phyloP scores from a whole-genome alignment of 2,797 vertebrate species.

The Lepidocolaptes lacrymiger region DNA sequence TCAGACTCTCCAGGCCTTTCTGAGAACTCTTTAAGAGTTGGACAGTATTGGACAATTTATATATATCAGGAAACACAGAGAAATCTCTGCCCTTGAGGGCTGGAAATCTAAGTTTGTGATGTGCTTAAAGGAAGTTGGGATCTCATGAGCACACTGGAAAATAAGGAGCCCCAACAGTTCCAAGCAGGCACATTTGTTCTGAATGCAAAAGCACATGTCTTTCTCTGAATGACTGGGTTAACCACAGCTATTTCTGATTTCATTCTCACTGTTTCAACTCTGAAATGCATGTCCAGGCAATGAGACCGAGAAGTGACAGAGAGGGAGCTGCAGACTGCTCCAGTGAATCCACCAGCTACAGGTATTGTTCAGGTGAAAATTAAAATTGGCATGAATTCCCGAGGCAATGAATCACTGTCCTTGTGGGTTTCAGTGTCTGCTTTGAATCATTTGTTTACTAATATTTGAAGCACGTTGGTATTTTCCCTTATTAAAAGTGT shows the following conservation, averaged over 20 bases:
- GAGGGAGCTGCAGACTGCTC: constrained; percentile 31
- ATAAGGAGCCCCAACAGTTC: background rate
- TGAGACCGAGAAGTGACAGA: background rate
- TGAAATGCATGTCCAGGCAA: constrained; percentile 24
- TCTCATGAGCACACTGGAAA: background rate
- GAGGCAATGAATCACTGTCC: constrained; percentile 23
- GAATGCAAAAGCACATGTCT: background rate
- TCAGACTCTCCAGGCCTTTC: background rate
- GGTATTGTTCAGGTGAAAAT: constrained; percentile 23
- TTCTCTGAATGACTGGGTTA: background rate
- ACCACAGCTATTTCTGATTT: constrained; percentile 51
- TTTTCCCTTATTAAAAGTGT: constrained; percentile 42
- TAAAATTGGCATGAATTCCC: constrained; percentile 3
- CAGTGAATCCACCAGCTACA: background rate
- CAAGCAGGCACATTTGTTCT: background rate
- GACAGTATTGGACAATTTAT: background rate
- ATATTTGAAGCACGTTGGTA: background rate
- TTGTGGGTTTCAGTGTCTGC: constrained; percentile 34
- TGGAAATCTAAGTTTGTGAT: background rate
- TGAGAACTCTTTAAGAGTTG: background rate
- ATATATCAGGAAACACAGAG: background rate
- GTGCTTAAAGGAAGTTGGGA: background rate
- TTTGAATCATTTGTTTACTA: constrained; percentile 58
- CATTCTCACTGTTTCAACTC: background rate
- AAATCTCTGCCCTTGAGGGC: background rate